A percentile compares a stretch with the other conserved stretches of the same genome.
Evolutionary conservation across 2,113 vertebrate genomes (phyloP).

Genomic region (Xenopus borealis): DNA sequence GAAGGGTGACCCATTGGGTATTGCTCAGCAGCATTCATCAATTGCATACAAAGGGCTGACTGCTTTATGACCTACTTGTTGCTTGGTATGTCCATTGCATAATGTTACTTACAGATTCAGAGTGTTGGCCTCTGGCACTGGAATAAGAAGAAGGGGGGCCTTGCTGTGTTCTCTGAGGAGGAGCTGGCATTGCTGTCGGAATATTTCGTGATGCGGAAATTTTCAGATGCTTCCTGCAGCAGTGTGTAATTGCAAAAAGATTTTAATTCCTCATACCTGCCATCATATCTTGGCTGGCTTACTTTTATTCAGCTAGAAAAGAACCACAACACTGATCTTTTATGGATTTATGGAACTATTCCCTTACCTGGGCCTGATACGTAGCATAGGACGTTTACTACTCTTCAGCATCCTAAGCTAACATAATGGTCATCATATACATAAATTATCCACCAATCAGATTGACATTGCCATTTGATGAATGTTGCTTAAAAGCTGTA

Average conservation of each 20-base stretch:
- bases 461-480: too few species aligned
- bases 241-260: neutral
- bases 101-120: conserved; percentile 45
- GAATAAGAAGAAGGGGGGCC: conserved; percentile 22
- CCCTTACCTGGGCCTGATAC: too few species aligned
- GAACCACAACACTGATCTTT: neutral
- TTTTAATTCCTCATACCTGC: neutral
- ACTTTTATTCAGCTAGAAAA: neutral
- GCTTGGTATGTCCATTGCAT: neutral
- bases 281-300: neutral
- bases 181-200: conserved; percentile 5
- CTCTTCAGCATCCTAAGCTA: too few species aligned
- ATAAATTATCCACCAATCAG: too few species aligned
- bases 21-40: too few species aligned
- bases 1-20: too few species aligned
- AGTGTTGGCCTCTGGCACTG: conserved; percentile 38
- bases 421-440: too few species aligned
- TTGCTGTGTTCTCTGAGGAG: conserved; percentile 35
- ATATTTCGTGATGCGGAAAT: neutral
- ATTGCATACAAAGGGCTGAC: too few species aligned
- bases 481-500: too few species aligned
- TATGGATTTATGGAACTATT: neutral
- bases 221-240: conserved; percentile 19
- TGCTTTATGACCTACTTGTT: neutral
- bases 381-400: too few species aligned